Conservation (phyloP, 2,888 invertebrate species). For the Acrocyrtus sp. region DNA sequence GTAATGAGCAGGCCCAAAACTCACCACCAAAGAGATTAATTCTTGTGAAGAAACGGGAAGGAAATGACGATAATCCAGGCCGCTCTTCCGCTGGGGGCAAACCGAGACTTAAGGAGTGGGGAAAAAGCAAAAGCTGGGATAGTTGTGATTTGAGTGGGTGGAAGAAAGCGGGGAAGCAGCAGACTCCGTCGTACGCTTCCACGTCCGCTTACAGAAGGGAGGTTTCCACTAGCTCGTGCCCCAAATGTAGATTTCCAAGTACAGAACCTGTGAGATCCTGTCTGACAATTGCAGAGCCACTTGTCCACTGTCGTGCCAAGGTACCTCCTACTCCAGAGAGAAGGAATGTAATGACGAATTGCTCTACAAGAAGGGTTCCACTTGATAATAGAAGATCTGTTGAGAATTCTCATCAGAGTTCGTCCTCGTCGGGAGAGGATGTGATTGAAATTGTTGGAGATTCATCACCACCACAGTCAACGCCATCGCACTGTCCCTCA, state of each 20-base stretch:
- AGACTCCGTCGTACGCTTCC: neutral
- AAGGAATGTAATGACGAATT: slow-evolving; percentile 46
- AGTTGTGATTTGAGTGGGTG: slow-evolving; percentile 76
- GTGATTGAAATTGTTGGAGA: slow-evolving; percentile 38
- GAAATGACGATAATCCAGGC: slow-evolving; percentile 45
- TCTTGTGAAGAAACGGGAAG: slow-evolving; percentile 73
- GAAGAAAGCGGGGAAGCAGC: slow-evolving; percentile 42
- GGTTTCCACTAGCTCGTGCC: slow-evolving; percentile 55
- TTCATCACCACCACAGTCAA: slow-evolving; percentile 38
- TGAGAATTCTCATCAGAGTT: neutral
- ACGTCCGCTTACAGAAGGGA: slow-evolving; percentile 30
- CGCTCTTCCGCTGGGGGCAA: slow-evolving; percentile 65
- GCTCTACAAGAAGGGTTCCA: slow-evolving; percentile 30
- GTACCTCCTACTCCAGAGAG: slow-evolving; percentile 43
- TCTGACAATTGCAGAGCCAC: slow-evolving; percentile 48
- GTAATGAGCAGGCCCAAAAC: slow-evolving; percentile 78
- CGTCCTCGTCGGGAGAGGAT: slow-evolving; percentile 26
- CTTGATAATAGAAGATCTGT: neutral
- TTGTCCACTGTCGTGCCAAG: slow-evolving; percentile 43
- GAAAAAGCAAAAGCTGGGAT: slow-evolving; percentile 85
- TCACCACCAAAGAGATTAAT: slow-evolving; percentile 82
- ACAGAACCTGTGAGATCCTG: slow-evolving; percentile 40
- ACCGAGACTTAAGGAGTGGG: slow-evolving; percentile 73
- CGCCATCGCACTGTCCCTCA: slow-evolving; percentile 11
- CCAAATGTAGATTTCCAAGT: slow-evolving; percentile 62